Evolutionary conservation across 2,888 invertebrate species (phyloP).

Genomic region (Sphaeridia pumilis): DNA sequence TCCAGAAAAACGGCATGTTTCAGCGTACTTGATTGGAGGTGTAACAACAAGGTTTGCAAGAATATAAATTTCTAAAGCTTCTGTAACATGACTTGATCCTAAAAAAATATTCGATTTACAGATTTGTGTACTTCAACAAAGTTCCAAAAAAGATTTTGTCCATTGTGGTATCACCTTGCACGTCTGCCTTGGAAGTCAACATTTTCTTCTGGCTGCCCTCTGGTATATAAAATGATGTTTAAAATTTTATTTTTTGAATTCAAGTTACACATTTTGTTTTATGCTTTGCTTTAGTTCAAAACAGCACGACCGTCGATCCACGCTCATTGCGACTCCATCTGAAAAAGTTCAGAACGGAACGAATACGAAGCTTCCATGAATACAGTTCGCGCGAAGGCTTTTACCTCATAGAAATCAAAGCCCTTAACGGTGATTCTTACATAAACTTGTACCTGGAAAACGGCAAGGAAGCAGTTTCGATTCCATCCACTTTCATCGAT

Average conservation of each 20-base stretch:
- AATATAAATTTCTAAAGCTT: no score
- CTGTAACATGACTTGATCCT: no score
- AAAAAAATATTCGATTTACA: no score
- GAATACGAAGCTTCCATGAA: constrained; percentile 32
- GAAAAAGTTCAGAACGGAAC: constrained; percentile 34
- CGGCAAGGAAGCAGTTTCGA: not conserved
- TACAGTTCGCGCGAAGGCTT: constrained; percentile 28
- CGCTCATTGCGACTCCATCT: not conserved
- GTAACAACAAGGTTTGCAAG: constrained; percentile 23
- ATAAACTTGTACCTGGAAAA: constrained; percentile 35
- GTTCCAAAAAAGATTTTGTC: constrained; percentile 38
- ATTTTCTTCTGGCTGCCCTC: constrained; percentile 37
- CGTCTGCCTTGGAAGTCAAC: constrained; percentile 40
- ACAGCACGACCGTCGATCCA: not conserved
- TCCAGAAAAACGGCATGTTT: constrained; percentile 32
- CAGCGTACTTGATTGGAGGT: constrained; percentile 30
- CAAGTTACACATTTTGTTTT: not conserved
- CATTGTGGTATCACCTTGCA: constrained; percentile 42
- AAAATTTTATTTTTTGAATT: no score
- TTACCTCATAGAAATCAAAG: constrained; percentile 34
- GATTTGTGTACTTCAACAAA: constrained; percentile 39
- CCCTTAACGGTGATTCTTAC: constrained; percentile 36
- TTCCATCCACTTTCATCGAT: constrained; percentile 13
- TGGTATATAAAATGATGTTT: no score
- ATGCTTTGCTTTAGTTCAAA: not conserved